Conservation (phyloP, 2,888 invertebrate species). For the Euzetes globulus region DNA sequence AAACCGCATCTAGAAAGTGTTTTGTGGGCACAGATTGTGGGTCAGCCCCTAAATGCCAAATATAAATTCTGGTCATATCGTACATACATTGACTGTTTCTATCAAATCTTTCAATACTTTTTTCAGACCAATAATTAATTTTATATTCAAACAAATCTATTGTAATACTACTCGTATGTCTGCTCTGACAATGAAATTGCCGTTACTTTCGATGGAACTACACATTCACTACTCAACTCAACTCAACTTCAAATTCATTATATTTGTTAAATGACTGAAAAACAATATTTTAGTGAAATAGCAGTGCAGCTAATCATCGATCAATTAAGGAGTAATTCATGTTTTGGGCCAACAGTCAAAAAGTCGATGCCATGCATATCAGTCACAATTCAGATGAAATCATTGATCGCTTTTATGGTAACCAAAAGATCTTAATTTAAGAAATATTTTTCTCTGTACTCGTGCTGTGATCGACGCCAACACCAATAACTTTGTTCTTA, state of each 20-base stretch:
- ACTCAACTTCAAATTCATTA: neutral
- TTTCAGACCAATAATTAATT: conserved; percentile 10
- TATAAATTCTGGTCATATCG: conserved; percentile 26
- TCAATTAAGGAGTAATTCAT: neutral
- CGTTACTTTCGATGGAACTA: conserved; percentile 3
- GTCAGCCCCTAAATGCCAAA: conserved; percentile 20
- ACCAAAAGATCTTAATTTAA: neutral
- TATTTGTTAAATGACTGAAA: neutral
- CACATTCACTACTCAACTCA: neutral
- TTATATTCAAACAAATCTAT: neutral
- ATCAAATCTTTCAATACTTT: neutral
- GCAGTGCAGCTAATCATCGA: conserved; percentile 7
- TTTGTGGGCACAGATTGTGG: neutral
- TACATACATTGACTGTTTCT: conserved; percentile 7
- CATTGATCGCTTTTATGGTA: neutral
- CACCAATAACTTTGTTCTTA: neutral
- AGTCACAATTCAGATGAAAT: neutral
- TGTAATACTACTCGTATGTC: neutral
- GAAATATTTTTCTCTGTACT: neutral
- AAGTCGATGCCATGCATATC: conserved; percentile 13
- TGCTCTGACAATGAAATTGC: conserved; percentile 13
- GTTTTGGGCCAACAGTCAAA: neutral
- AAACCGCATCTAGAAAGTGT: neutral
- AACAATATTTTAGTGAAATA: neutral
- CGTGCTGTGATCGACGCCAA: conserved; percentile 4